Evolutionary conservation across 1,140 invertebrate genomes (phyloP).

Genomic region (Zaprionus davidi): DNA sequence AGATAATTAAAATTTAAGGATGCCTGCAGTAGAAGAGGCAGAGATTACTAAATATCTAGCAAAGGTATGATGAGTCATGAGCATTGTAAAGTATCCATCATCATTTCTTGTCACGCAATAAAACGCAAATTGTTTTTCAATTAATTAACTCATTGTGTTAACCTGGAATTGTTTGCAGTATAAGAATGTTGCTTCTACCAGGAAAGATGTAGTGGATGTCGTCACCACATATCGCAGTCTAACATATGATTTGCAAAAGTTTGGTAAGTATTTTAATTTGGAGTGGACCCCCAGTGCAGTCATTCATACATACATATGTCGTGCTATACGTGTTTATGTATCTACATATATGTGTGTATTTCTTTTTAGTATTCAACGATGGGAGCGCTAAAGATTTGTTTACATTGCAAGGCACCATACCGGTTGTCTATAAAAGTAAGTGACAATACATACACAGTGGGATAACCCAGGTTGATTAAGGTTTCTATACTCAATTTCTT

Average conservation of each 20-base stretch:
- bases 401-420: slow-evolving; percentile 95
- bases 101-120: slow-evolving; percentile 46
- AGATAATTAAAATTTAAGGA: slow-evolving; percentile 35
- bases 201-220: slow-evolving; percentile 79
- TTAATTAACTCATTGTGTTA: slow-evolving; percentile 39
- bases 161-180: slow-evolving; percentile 52
- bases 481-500: slow-evolving; percentile 14
- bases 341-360: neutral
- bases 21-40: slow-evolving; percentile 71
- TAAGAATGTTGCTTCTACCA: slow-evolving; percentile 77
- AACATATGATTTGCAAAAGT: slow-evolving; percentile 70
- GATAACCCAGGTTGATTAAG: neutral
- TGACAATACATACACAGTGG: slow-evolving; percentile 1
- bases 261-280: slow-evolving; percentile 56
- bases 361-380: slow-evolving; percentile 94
- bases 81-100: slow-evolving; percentile 11
- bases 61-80: slow-evolving; percentile 77
- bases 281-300: neutral
- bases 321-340: neutral
- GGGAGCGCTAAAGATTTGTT: slow-evolving; percentile 92
- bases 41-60: slow-evolving; percentile 73
- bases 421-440: slow-evolving; percentile 94
- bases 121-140: slow-evolving; percentile 20
- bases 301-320: neutral
- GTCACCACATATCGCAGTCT: slow-evolving; percentile 71